Evolutionary conservation across 2,888 invertebrate genomes (phyloP).

Genomic region (Syrphus vitripennis): DNA sequence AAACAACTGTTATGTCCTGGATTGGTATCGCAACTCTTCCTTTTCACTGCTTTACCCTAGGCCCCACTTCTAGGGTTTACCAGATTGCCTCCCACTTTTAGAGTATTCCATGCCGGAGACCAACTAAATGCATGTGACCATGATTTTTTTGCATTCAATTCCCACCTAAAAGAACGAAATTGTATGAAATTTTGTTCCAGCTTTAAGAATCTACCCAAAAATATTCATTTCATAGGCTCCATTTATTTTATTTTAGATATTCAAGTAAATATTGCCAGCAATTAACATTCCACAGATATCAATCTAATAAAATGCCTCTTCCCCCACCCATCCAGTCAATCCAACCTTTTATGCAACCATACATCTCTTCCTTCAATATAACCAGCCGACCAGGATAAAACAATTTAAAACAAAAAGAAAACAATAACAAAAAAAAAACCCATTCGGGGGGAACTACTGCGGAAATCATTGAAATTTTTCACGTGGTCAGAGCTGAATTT

Average conservation of each 20-base stretch:
- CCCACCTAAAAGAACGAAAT: too few species aligned
- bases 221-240: too few species aligned
- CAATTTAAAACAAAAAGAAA: not conserved
- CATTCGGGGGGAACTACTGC: not conserved
- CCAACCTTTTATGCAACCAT: not conserved
- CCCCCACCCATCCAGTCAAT: not conserved
- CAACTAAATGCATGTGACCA: too few species aligned
- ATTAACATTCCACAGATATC: not conserved
- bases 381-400: not conserved
- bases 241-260: not conserved
- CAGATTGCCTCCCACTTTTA: too few species aligned
- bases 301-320: not conserved
- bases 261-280: not conserved
- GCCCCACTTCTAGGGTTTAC: too few species aligned
- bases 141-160: too few species aligned
- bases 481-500: slow-evolving; percentile 65
- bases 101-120: too few species aligned
- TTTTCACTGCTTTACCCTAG: too few species aligned
- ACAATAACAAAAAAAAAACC: not conserved
- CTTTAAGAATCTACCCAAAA: too few species aligned
- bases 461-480: slow-evolving; percentile 60
- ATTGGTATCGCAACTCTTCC: too few species aligned
- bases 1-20: too few species aligned
- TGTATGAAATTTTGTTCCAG: too few species aligned
- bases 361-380: not conserved